phyloP scores from a whole-genome alignment of 1,140 invertebrate species.

The Papilio dardanus region DNA sequence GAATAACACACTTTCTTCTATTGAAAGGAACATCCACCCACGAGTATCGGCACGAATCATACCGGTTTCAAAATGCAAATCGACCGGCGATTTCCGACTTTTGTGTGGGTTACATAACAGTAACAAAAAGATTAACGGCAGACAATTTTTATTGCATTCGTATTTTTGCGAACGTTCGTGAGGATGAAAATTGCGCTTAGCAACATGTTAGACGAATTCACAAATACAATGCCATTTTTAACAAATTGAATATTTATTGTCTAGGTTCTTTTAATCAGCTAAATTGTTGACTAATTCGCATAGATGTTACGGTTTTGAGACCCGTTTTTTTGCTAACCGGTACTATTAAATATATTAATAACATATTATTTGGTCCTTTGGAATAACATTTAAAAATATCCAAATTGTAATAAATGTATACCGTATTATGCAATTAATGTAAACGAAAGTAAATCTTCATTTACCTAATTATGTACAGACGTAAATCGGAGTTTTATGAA shows the following conservation, averaged over 20 bases:
- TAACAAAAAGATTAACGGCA: conserved; percentile 54
- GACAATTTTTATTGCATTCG: conserved; percentile 26
- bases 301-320: neutral
- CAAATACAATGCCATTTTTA: neutral
- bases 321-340: neutral
- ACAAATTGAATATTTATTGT: neutral
- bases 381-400: neutral
- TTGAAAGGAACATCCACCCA: conserved; percentile 73
- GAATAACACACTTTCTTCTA: conserved; percentile 72
- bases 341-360: neutral
- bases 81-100: conserved; percentile 67
- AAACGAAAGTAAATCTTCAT: neutral
- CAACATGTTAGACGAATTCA: neutral
- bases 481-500: conserved; percentile 13
- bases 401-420: neutral
- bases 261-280: neutral
- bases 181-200: conserved; percentile 41
- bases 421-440: neutral
- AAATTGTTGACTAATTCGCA: neutral
- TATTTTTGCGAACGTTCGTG: conserved; percentile 38
- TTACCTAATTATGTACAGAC: neutral
- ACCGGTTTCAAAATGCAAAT: conserved; percentile 72
- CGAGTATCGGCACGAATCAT: conserved; percentile 70
- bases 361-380: no score
- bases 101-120: conserved; percentile 62